Evolutionary conservation across 2,113 vertebrate genomes (phyloP).

Genomic region (Ptilorrhoa leucosticta): DNA sequence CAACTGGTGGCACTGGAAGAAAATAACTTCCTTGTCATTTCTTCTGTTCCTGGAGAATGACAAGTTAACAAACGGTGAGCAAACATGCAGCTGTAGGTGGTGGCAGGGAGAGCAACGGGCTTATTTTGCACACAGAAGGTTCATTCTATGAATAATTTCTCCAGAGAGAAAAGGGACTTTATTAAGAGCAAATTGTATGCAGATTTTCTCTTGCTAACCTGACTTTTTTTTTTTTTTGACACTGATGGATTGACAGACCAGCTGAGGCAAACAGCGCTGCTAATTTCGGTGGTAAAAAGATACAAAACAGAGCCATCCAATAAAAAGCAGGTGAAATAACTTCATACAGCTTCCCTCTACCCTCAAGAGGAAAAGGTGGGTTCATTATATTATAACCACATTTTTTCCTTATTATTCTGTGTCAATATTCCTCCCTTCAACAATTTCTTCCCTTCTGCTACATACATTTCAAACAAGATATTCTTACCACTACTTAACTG

Average conservation of each 20-base stretch:
- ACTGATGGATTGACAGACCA: not conserved
- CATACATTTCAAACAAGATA: rapidly evolving
- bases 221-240: not conserved
- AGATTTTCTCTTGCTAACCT: not conserved
- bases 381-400: not conserved
- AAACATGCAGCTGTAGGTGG: not conserved
- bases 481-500: not conserved
- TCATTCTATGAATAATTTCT: not conserved
- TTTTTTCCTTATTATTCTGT: not conserved
- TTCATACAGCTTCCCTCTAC: not conserved
- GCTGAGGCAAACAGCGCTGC: not conserved
- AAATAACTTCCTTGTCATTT: not conserved
- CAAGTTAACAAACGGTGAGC: not conserved
- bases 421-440: not conserved
- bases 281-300: not conserved
- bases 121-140: not conserved
- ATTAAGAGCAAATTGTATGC: not conserved
- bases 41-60: not conserved
- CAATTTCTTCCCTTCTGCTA: not conserved
- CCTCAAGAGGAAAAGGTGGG: not conserved
- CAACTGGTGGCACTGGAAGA: not conserved
- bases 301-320: not conserved
- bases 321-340: not conserved
- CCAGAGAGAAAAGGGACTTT: not conserved
- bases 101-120: not conserved